Evolutionary conservation across 2,888 invertebrate genomes (phyloP).

Genomic region (Trachelus iudaicus): DNA sequence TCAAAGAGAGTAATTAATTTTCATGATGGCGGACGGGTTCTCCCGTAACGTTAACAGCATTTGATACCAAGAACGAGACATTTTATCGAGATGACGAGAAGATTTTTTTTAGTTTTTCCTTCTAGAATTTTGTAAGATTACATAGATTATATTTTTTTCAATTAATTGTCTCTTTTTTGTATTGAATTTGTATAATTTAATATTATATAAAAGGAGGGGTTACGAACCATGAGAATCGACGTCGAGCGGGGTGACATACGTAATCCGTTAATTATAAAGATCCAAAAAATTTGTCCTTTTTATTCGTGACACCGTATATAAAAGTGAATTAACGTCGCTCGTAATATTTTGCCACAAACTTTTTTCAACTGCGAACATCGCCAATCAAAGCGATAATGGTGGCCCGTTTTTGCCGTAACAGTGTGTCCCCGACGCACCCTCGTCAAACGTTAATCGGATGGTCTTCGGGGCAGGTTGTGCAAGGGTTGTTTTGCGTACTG

Average conservation of each 20-base stretch:
- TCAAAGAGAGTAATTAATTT: constrained; percentile 44
- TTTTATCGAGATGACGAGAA: not conserved
- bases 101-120: not conserved
- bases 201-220: not conserved
- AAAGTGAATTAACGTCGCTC: not conserved
- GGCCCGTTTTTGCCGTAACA: not conserved
- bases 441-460: constrained; percentile 17
- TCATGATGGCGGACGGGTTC: constrained; percentile 33
- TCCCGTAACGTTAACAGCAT: not conserved
- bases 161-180: not conserved
- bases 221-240: not conserved
- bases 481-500: not conserved
- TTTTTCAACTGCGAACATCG: not conserved
- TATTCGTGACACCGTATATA: not conserved
- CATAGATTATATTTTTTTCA: too few species aligned
- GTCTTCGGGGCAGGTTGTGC: not conserved
- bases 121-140: not conserved
- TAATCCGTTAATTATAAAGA: not conserved
- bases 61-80: not conserved
- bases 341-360: not conserved
- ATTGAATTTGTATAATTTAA: not conserved
- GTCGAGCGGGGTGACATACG: not conserved
- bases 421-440: constrained; percentile 7
- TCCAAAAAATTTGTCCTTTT: not conserved
- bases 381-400: not conserved